Base-by-base conservation (phyloP, 1,140 invertebrate genomes). In the Eupristina koningsbergeri region DNA sequence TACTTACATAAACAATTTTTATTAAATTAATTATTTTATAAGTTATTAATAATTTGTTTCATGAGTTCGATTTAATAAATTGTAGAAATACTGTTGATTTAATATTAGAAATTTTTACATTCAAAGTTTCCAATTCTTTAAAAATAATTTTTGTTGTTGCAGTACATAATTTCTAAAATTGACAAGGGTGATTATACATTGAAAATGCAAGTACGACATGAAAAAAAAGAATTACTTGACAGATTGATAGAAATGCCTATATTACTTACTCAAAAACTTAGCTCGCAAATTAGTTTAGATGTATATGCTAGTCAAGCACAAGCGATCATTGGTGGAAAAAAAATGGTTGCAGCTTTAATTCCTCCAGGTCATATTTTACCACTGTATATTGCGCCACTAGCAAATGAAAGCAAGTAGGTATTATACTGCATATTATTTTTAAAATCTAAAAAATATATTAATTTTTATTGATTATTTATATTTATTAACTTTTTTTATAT, bases 181-280 rank as follows among this genome's bases (percentile, higher is more conserved):
- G 98, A 99, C 84, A 99, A 99, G 92, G 98, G 98, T n/a, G 98
- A 99, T 86, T 99, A 98, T 90, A 95, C 94, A 11, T 92, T 99
- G 22, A 94, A 95, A 71, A 92, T 98, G 87, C 97, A 98, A 90
- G 92, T 99, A 17, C 94, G 98, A 0, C 98, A 99, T 92, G 98
- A 99, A 88, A 96, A 96, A 87, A 95, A 95, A 83, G 95, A 97
- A 41, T 90, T 97, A 78, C 93, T 99, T n/a, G 98, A 99, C 83
- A 96, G 96, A 91, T 91, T 99, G 34, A 94, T 94, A 41, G 96
- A 97, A 64, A 92, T 97, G 87, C 95, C 96, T 6, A 89, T 99
- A 31, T 91, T 96, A 19, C 89, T 98, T 2, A 93, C 94, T 85
- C 96, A 96, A 88, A 98, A 98, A 89, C 90, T 99, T 22, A 89